Percentiles rank a stretch among this genome's conserved stretches.
These are phyloP conservation scores for Heterodera filipjevi DNA, from an alignment of 2,888 invertebrate species.

Conservation along the genomic window DNA sequence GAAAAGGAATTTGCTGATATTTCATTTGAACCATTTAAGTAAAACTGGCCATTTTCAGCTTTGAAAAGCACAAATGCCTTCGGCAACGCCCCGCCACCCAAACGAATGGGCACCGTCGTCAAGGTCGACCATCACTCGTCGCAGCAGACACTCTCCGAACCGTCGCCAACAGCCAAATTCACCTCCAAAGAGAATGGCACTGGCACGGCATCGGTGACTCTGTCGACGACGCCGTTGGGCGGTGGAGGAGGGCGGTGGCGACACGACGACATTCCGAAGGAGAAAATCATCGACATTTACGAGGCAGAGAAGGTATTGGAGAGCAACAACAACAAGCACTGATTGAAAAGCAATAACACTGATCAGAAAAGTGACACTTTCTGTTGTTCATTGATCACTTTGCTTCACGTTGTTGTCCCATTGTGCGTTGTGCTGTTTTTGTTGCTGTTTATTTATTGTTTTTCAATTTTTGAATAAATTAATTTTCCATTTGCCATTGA, in stretches of 20 bases:
- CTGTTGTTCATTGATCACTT: background rate
- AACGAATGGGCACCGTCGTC: background rate
- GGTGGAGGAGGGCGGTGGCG: slow-evolving; percentile 73
- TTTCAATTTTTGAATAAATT: background rate
- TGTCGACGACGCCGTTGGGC: background rate
- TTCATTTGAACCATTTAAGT: too few relatives aligned
- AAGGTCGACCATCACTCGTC: slow-evolving; percentile 6
- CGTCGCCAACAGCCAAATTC: background rate
- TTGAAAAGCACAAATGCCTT: background rate
- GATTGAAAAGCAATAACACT: slow-evolving; percentile 2
- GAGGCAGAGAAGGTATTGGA: slow-evolving; percentile 91
- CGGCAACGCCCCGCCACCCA: slow-evolving; percentile 4
- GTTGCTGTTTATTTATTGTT: background rate
- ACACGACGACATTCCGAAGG: slow-evolving; percentile 92
- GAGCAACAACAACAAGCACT: slow-evolving; percentile 55
- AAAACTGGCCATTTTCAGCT: background rate
- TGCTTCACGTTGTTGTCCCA: background rate
- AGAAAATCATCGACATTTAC: slow-evolving; percentile 87
- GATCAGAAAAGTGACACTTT: background rate
- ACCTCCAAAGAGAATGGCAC: slow-evolving; percentile 6
- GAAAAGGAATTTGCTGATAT: too few relatives aligned
- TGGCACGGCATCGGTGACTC: background rate
- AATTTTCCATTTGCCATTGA: background rate
- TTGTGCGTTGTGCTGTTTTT: slow-evolving; percentile 21
- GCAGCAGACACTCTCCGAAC: background rate